Conservation (phyloP, 2,113 vertebrate genomes). For the Thamnophis sirtalis region DNA sequence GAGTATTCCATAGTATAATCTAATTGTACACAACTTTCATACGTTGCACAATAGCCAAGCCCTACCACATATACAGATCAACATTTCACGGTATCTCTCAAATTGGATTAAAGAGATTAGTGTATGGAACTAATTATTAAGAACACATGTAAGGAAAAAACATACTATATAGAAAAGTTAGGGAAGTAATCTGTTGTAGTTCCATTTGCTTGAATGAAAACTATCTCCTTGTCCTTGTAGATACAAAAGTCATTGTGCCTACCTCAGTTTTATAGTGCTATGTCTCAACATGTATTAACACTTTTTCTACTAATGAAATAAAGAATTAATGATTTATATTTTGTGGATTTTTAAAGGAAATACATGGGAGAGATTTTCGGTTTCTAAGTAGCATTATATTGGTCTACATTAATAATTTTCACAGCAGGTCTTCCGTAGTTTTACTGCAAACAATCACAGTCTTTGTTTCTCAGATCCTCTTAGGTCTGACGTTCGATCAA, state of each 20-base stretch:
- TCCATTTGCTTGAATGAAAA: neutral
- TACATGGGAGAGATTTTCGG: constrained; percentile 68
- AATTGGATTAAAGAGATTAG: neutral
- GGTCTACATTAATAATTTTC: constrained; percentile 78
- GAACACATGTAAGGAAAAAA: neutral
- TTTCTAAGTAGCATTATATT: constrained; percentile 73
- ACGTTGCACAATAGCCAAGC: neutral
- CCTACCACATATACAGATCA: neutral
- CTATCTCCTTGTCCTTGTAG: constrained; percentile 21
- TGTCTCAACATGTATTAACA: constrained; percentile 69
- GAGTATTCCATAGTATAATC: neutral
- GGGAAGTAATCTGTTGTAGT: neutral
- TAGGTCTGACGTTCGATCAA: constrained; percentile 68
- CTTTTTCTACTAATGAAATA: constrained; percentile 61
- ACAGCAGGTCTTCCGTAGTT: constrained; percentile 73
- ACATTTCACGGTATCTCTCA: neutral
- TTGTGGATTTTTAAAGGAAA: constrained; percentile 35
- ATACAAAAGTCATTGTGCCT: constrained; percentile 47
- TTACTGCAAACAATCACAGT: constrained; percentile 67
- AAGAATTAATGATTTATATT: constrained; percentile 68
- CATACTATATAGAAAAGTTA: neutral
- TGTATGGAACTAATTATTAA: neutral
- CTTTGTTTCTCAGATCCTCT: constrained; percentile 79
- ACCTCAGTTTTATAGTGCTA: constrained; percentile 29
- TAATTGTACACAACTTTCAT: neutral